Evolutionary conservation across 2,113 vertebrate species (phyloP), one percentile per base, ranked within the genome.

Genomic region (Oenanthe oenanthe): DNA sequence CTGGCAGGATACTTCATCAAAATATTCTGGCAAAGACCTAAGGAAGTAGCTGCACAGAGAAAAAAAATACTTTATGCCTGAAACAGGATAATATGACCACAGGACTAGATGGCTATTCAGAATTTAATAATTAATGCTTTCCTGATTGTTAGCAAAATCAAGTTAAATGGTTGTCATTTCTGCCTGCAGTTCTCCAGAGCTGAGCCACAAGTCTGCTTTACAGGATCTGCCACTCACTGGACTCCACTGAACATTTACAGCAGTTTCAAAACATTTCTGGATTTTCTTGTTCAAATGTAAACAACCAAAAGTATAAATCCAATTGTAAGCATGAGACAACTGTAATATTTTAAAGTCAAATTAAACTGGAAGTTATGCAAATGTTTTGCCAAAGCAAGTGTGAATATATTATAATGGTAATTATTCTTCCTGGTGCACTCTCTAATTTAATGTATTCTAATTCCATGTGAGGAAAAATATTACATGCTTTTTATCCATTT

Each of bases 191-290:
- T 84, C 61, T 66, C 57, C 53, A 67, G 53, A 67, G 31, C 31
- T 43, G 26, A 81, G 38, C 11, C 48, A 22, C 5, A 54, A 40
- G 5, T 40, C 63, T 93, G 43, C 15, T 76, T 58, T 34, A 16
- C 14, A 53, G 48, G 10, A 34, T 20, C 31, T 76, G n/a, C 17
- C 19, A 18, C 74, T 61, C 51, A 38, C 14, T 57, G 58, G 58
- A 58, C 43, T 25, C 11, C n/a, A 57, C 13, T 62, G 26, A 72
- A 38, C 11, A 10, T 65, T 82, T 45, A 50, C 21, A 66, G 28
- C 1, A 2, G 13, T 58, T 93, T 38, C 9, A 9, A 45, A 73
- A 50, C 1, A 0, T 21, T 7, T 18, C 43, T 63, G n/a, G 21
- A 48, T 53, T 72, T 78, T 54, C 47, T 61, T 63, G 24, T 56